phyloP scores from a whole-genome alignment of 2,113 vertebrate species.

The Coregonus clupeaformis region DNA sequence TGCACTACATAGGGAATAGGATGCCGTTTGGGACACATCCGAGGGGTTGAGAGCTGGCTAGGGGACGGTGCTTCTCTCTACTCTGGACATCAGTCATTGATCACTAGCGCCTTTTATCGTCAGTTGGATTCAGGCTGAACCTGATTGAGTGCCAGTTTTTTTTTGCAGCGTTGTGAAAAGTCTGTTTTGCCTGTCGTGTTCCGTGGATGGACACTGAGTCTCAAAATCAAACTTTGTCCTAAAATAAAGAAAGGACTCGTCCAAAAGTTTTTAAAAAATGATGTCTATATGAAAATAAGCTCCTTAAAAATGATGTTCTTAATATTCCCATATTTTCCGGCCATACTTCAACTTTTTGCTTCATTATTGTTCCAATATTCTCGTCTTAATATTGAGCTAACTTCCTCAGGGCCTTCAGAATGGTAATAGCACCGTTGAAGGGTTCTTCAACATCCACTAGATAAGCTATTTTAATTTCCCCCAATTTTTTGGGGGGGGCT shows the following conservation, averaged over 20 bases:
- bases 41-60: too few relatives aligned
- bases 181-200: too few relatives aligned
- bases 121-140: background rate
- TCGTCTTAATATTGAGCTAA: slow-evolving; percentile 28
- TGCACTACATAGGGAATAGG: too few relatives aligned
- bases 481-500: slow-evolving; percentile 21
- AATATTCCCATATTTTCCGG: slow-evolving; percentile 7
- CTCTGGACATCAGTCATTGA: slow-evolving; percentile 6
- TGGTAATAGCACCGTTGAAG: slow-evolving; percentile 24
- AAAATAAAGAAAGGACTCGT: too few relatives aligned
- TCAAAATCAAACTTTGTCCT: too few relatives aligned
- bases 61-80: too few relatives aligned
- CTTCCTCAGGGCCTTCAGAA: slow-evolving; percentile 19
- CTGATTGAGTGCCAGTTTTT: background rate
- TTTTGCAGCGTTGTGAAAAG: too few relatives aligned
- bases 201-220: too few relatives aligned
- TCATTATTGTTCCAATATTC: background rate
- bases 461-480: slow-evolving; percentile 53
- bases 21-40: too few relatives aligned
- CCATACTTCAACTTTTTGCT: slow-evolving; percentile 6
- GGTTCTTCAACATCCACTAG: slow-evolving; percentile 39
- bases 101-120: background rate
- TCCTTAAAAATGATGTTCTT: background rate
- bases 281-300: background rate
- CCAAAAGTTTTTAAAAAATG: too few relatives aligned